Evolutionary conservation across 2,113 vertebrate species (phyloP), one percentile per base, ranked within the genome.

Genomic region (Crocuta crocuta): DNA sequence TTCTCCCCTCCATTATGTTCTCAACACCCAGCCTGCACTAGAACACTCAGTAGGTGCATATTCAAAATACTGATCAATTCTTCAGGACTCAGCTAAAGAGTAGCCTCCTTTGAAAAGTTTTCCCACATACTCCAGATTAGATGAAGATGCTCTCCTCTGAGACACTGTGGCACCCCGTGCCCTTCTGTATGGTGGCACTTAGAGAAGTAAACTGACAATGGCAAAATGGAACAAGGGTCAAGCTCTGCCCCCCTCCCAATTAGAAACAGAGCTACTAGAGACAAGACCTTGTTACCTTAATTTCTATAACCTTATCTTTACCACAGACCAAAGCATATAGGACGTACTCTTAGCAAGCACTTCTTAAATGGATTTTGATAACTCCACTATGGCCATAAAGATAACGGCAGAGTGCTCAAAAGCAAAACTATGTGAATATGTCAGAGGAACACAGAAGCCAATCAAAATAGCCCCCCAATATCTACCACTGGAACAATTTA

Each of bases 171-270:
- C 3, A 39, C 55, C 31, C 17, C 24, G 15, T 23, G 7, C 8
- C n/a, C 13, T 24, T 48, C 39, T 10, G 26, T 24, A 28, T 50
- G 43, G 68, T 68, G 58, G 23, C 28, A 73, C 35, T 83, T 74
- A 31, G 45, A 92, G 53, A 89, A 81, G 17, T 23, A 89, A 74
- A 86, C 2, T 9, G n/a, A 78, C 28, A 71, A 11, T 31, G 61
- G n/a, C 31, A 91, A 89, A 53, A 50, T 11, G 21, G 31, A 73
- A 28, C 5, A 43, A 86, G 12, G 9, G 23, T 7, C n/a, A 79
- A 65, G 5, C 1, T 19, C 17, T 28, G 39, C n/a, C 6, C 28
- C 7, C 0, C 0, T 7, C 19, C 9, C 50, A 48, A 2, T 10
- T 76, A 39, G 48, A 53, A 26, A 61, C 50, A 68, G 89, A 83